phyloP scores from a whole-genome alignment of 2,113 vertebrate species.

The Pardalotus punctatus region DNA sequence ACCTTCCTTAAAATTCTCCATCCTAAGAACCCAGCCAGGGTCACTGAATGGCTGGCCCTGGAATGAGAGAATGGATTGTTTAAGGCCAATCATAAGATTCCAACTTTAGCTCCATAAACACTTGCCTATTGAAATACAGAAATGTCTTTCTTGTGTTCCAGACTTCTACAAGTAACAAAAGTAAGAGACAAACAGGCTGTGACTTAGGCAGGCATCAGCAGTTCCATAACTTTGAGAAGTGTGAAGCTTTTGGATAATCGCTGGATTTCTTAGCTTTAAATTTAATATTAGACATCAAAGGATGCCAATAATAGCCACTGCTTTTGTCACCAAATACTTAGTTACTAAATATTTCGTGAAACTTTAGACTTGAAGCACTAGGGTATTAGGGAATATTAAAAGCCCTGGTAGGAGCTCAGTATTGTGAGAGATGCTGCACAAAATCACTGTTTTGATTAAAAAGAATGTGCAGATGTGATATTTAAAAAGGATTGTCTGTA shows the following conservation, averaged over 20 bases:
- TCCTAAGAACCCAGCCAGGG: neutral
- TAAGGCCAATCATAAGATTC: neutral
- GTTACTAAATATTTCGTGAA: neutral
- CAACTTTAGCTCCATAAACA: neutral
- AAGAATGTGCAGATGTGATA: neutral
- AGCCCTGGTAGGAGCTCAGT: neutral
- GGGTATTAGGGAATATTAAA: neutral
- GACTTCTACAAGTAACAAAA: neutral
- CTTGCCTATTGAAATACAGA: neutral
- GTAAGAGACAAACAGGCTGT: neutral
- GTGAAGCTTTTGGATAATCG: neutral
- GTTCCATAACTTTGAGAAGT: neutral
- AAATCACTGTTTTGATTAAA: neutral
- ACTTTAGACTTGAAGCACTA: neutral
- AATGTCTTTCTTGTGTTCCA: neutral
- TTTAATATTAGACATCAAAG: neutral
- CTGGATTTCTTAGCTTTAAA: neutral
- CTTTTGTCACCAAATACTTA: neutral
- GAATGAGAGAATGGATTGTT: neutral
- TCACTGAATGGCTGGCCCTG: neutral
- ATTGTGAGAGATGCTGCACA: neutral
- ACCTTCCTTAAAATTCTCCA: neutral
- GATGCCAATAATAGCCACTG: neutral
- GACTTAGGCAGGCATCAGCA: neutral
- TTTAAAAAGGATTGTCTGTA: neutral